phyloP scores from a whole-genome alignment of 2,797 vertebrate species.

The Alfaro cultratus region DNA sequence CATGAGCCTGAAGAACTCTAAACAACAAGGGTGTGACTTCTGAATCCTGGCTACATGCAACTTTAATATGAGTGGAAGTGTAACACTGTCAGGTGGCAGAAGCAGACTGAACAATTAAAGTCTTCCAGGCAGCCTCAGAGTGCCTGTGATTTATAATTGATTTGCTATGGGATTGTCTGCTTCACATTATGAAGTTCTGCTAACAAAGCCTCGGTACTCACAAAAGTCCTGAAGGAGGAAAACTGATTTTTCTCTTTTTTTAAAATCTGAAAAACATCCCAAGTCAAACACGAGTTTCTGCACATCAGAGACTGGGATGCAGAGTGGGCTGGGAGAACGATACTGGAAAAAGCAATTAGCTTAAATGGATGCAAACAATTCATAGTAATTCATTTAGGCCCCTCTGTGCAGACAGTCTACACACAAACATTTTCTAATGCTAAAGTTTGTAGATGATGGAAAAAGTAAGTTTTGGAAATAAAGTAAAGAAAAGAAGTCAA shows the following conservation, averaged over 20 bases:
- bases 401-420: not conserved
- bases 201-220: conserved; percentile 37
- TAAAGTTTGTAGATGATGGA: not conserved
- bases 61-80: conserved; percentile 32
- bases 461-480: not conserved
- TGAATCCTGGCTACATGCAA: conserved; percentile 20
- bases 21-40: conserved; percentile 8
- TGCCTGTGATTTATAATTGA: conserved; percentile 60
- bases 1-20: conserved; percentile 16
- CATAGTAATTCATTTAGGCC: not conserved
- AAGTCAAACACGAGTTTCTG: not conserved
- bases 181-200: conserved; percentile 12
- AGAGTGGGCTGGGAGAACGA: not conserved
- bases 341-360: not conserved
- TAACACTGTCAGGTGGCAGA: conserved; percentile 25
- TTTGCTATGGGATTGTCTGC: conserved; percentile 40
- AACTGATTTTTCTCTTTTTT: conserved; percentile 1
- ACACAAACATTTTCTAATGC: not conserved
- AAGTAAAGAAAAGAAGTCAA: not conserved
- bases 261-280: not conserved
- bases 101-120: conserved; percentile 29
- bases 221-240: not conserved
- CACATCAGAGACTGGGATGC: not conserved
- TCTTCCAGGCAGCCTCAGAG: conserved; percentile 28
- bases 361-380: conserved; percentile 8